These are phyloP conservation scores for Dissostichus mawsoni DNA, from an alignment of 2,113 vertebrate species.

Conservation along the genomic window DNA sequence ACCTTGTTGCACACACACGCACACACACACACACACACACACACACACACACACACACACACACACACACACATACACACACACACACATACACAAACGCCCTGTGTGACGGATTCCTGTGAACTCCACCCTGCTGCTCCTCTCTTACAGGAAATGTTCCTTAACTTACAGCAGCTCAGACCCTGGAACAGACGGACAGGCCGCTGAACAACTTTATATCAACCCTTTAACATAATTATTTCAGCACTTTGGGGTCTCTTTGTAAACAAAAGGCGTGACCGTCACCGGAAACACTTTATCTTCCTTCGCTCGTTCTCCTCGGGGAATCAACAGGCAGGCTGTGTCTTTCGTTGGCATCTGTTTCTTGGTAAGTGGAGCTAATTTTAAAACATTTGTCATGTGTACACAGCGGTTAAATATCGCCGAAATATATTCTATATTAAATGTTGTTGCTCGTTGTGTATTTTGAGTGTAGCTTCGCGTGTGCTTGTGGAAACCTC, in stretches of 20 bases:
- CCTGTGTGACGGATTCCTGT: constrained; percentile 24
- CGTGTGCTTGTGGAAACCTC: neutral
- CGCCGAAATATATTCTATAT: rapidly evolving
- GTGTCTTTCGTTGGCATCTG: neutral
- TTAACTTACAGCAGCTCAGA: neutral
- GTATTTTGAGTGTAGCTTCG: neutral
- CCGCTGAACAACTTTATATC: neutral
- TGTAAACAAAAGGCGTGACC: neutral
- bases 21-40: neutral
- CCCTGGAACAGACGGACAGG: neutral
- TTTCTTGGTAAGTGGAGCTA: constrained; percentile 22
- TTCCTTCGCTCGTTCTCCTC: too few relatives aligned
- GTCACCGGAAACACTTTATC: too few relatives aligned
- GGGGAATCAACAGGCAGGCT: neutral
- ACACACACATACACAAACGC: neutral
- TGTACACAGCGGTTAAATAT: neutral
- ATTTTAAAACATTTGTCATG: neutral
- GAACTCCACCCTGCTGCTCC: constrained; percentile 66
- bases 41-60: neutral
- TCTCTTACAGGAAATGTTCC: constrained; percentile 50
- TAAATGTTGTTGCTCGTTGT: neutral
- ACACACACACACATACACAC: neutral
- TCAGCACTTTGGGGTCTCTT: too few relatives aligned
- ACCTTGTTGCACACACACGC: neutral
- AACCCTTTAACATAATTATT: rapidly evolving